Conservation (phyloP, 2,797 vertebrate genomes). For the Gallinago solitaria region DNA sequence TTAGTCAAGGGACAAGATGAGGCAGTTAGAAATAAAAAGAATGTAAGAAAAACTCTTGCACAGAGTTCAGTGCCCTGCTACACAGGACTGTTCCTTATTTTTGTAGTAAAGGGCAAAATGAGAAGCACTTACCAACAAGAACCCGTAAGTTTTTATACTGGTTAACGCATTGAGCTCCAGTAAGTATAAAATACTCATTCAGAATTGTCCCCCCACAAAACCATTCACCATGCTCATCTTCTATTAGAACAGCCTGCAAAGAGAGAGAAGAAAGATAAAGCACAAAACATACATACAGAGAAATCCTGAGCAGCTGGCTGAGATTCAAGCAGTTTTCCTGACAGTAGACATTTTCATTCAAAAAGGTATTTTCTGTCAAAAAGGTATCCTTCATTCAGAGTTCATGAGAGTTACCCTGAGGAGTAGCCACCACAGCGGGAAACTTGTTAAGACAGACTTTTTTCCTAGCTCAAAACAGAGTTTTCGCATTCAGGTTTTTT, state of each 20-base stretch:
- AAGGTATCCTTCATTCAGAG: not conserved
- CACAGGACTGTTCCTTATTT: not conserved
- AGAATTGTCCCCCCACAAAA: not conserved
- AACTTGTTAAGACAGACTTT: not conserved
- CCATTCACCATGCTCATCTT: rapidly evolving
- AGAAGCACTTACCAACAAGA: not conserved
- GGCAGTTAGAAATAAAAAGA: not conserved
- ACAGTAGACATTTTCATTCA: not conserved
- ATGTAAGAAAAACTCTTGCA: not conserved
- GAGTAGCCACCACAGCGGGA: not conserved
- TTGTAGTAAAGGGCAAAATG: not conserved
- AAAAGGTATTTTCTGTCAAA: not conserved
- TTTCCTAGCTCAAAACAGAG: not conserved
- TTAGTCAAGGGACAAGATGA: not conserved
- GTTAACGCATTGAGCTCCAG: not conserved
- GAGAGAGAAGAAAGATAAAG: not conserved
- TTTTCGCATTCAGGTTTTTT: not conserved
- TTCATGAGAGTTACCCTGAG: not conserved
- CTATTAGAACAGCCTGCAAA: not conserved
- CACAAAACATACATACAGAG: not conserved
- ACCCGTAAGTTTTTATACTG: rapidly evolving
- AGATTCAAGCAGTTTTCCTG: not conserved
- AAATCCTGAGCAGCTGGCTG: not conserved
- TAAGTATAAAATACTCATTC: not conserved
- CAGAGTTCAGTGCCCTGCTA: not conserved